Evolutionary conservation across 1,140 invertebrate genomes (phyloP).

Genomic region (Sesamia nonagrioides): DNA sequence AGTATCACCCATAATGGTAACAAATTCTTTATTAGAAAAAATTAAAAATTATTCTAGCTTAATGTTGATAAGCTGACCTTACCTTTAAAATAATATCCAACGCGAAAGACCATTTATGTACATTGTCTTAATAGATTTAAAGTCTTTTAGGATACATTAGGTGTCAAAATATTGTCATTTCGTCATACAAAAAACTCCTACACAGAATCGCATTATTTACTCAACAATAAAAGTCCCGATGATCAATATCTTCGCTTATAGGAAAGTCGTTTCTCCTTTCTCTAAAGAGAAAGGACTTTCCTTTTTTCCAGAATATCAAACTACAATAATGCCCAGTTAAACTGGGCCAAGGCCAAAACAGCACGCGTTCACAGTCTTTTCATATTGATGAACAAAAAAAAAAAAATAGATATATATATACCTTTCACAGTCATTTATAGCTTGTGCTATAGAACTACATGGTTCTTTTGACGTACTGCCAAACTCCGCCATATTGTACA

Average conservation of each 20-base stretch:
- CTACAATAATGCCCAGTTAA: neutral
- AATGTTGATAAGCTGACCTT: no score
- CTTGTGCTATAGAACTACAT: no score
- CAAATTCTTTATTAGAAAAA: no score
- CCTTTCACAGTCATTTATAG: no score
- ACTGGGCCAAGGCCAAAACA: neutral
- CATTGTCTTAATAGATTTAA: no score
- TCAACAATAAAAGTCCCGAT: neutral
- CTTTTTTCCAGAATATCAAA: neutral
- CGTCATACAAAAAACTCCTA: neutral
- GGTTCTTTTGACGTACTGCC: no score
- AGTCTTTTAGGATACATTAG: neutral
- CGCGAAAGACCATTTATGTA: no score
- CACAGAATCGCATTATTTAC: neutral
- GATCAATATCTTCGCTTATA: neutral
- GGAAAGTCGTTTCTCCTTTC: neutral
- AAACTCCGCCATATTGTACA: no score
- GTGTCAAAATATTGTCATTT: neutral
- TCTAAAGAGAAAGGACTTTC: neutral
- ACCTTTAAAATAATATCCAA: no score
- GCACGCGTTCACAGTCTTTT: constrained; percentile 16
- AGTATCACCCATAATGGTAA: no score
- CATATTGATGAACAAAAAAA: neutral
- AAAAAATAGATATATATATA: neutral
- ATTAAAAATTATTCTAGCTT: no score